Conservation (phyloP, 2,797 vertebrate genomes). For the Heliangelus exortis region DNA sequence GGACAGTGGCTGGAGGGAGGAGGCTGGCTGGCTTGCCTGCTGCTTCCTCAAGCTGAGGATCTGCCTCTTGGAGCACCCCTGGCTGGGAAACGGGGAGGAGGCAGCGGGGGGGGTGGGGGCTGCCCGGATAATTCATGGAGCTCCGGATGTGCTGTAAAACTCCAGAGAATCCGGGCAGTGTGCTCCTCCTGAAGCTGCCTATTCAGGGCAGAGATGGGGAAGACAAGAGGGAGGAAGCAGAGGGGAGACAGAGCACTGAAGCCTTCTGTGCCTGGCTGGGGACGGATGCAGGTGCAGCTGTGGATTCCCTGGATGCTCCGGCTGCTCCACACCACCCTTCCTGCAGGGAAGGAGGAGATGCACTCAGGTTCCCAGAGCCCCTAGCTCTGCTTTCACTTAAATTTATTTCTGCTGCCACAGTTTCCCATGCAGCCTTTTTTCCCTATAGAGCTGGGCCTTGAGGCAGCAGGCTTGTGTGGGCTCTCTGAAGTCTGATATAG, state of each 20-base stretch:
- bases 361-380: not conserved
- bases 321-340: not conserved
- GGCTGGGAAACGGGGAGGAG: not conserved
- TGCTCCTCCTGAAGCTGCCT: constrained; percentile 55
- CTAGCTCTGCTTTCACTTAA: not conserved
- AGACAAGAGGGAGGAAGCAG: constrained; percentile 58
- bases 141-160: constrained; percentile 20
- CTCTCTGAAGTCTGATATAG: not conserved
- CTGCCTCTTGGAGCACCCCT: not conserved
- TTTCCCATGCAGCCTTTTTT: not conserved
- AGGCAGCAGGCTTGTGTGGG: not conserved
- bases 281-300: constrained; percentile 69
- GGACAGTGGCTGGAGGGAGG: not conserved
- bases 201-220: constrained; percentile 50
- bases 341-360: not conserved
- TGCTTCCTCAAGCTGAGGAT: not conserved
- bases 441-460: not conserved
- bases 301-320: not conserved
- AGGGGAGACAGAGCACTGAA: constrained; percentile 59
- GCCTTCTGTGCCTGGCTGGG: constrained; percentile 36
- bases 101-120: not conserved
- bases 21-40: not conserved
- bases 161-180: constrained; percentile 56
- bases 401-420: not conserved
- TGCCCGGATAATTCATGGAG: not conserved